Base-by-base conservation (phyloP, 2,797 vertebrate genomes). In the Falco concolor region DNA sequence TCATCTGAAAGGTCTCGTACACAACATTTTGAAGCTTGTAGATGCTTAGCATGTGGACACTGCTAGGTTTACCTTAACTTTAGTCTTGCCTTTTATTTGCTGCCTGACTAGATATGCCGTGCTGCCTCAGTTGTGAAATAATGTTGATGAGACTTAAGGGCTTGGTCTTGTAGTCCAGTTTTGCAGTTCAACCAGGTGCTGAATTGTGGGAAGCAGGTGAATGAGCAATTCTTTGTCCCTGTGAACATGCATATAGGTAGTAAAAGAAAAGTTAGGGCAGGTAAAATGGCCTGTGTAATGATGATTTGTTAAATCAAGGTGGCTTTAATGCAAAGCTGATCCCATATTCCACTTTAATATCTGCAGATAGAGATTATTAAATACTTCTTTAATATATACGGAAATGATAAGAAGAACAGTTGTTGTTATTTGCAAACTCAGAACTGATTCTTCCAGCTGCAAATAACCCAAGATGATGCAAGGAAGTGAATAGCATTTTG, bases 401-500 rank as follows among this genome's bases (percentile, higher is more conserved):
- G 52, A 73, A 90, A 77, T 23, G 2, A 44, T 61, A 78, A 87
- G 68, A 80, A 74, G 8, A 72, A 67, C 82, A 87, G 4, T 54
- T 64, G n/a, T 60, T 59, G n/a, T 67, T 49, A 64, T 90, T 92
- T 85, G 42, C 49, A 74, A 40, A 89, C 32, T 76, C 22, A 23
- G 50, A 88, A 13, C 40, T 96, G 56, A 70, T 78, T 42, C 40
- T 88, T 91, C 57, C 67, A 93, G 36, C 64, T 87, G 80, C 68
- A 93, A 72, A 80, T 82, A 89, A 82, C 40, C 40, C 28, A 82
- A 84, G 40, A 45, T 32, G 60, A 77, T 82, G 38, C 28, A 89
- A 87, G 49, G 70, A 74, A 70, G 67, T 73, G 56, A 95, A 84
- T 77, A 67, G 16, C 67, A 80, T 95, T 90, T 95, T 96, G 93